Conservation (phyloP, 2,888 invertebrate species). For the Syrista parreyssii region DNA sequence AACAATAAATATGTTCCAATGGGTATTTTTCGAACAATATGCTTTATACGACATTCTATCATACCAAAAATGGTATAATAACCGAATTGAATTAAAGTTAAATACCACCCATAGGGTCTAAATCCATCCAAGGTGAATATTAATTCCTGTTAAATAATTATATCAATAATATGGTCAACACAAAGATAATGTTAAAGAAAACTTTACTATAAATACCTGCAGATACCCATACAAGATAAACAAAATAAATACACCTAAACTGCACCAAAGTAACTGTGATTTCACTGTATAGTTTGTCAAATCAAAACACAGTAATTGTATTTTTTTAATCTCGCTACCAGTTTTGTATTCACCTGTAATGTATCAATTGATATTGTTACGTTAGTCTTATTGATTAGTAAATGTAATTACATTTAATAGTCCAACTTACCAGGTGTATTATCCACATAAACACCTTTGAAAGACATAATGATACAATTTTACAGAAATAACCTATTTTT, state of each 20-base stretch:
- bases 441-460: neutral
- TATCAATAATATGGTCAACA: conserved; percentile 10
- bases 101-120: conserved; percentile 89
- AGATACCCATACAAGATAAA: conserved; percentile 93
- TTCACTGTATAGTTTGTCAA: conserved; percentile 75
- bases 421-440: neutral
- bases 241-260: conserved; percentile 84
- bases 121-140: conserved; percentile 93
- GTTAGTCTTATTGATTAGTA: neutral
- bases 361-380: neutral
- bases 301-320: conserved; percentile 80
- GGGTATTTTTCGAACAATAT: conserved; percentile 80
- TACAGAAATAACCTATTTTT: neutral
- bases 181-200: conserved; percentile 5
- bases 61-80: conserved; percentile 86
- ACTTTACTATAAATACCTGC: conserved; percentile 66
- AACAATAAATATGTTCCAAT: conserved; percentile 82
- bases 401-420: neutral
- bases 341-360: conserved; percentile 10
- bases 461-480: neutral
- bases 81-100: conserved; percentile 91
- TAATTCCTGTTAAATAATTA: conserved; percentile 73
- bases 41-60: conserved; percentile 75
- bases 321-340: conserved; percentile 38
- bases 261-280: conserved; percentile 81